phyloP scores from a whole-genome alignment of 2,113 vertebrate genomes.

The Pseudois nayaur region DNA sequence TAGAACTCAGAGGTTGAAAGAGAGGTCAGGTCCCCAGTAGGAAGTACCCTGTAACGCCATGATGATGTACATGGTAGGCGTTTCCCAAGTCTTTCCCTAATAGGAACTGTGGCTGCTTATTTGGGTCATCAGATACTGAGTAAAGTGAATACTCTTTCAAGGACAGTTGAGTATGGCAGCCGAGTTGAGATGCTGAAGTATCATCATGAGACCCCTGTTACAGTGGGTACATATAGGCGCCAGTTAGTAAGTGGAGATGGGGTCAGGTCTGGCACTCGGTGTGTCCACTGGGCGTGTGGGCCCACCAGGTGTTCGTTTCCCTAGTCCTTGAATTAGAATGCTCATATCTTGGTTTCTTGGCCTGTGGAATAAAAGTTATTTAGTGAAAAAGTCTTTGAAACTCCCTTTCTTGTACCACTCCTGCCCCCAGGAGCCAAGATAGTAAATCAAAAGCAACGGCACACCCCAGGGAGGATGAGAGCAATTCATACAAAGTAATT shows the following conservation, averaged over 20 bases:
- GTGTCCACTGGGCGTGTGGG: background rate
- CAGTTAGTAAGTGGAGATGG: background rate
- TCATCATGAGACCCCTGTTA: background rate
- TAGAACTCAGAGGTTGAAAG: background rate
- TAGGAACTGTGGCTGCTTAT: background rate
- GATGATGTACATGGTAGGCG: background rate
- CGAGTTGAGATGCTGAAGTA: background rate
- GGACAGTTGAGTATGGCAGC: background rate
- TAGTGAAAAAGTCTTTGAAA: background rate
- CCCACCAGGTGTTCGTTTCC: background rate
- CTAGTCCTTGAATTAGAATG: background rate
- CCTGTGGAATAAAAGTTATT: background rate
- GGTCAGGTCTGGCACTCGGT: background rate
- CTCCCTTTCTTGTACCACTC: background rate
- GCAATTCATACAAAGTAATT: background rate
- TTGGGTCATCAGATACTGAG: background rate
- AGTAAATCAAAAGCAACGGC: background rate
- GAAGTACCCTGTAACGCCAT: background rate
- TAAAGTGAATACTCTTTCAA: background rate
- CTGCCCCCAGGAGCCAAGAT: background rate
- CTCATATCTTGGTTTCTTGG: background rate
- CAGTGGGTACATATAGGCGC: too few species aligned
- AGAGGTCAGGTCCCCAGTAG: background rate
- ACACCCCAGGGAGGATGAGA: background rate
- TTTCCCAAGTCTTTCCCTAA: background rate